These are phyloP conservation scores for Pelodytes ibericus DNA, from an alignment of 2,797 vertebrate species.

Conservation along the genomic window DNA sequence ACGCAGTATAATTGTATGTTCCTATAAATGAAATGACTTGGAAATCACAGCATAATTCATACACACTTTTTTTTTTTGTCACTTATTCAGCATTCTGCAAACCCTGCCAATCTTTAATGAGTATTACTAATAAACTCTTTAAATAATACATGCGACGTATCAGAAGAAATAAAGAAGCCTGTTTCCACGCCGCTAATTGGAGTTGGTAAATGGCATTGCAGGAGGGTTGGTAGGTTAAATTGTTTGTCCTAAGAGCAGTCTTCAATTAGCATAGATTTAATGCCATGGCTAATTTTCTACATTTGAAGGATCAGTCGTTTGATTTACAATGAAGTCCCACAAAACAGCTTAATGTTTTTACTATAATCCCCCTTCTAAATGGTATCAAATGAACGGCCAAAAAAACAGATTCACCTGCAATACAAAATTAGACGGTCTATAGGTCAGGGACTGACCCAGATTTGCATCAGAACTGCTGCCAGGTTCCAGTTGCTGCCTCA, in stretches of 20 bases:
- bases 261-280: constrained; percentile 69
- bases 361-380: neutral
- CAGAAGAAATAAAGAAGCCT: constrained; percentile 17
- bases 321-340: constrained; percentile 60
- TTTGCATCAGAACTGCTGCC: no score
- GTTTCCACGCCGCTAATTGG: constrained; percentile 58
- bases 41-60: constrained; percentile 26
- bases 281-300: constrained; percentile 66
- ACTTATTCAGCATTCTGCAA: constrained; percentile 11
- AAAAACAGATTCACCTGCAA: no score
- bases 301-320: constrained; percentile 62
- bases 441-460: no score
- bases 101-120: constrained; percentile 52
- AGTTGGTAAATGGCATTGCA: constrained; percentile 62
- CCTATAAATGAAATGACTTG: constrained; percentile 35
- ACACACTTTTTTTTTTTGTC: constrained; percentile 29
- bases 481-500: no score
- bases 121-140: constrained; percentile 60
- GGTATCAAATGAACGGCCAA: no score
- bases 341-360: constrained; percentile 56
- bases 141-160: constrained; percentile 54
- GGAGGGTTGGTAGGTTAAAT: constrained; percentile 61
- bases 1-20: constrained; percentile 21
- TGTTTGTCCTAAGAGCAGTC: constrained; percentile 53
- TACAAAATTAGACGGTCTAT: no score